Conservation (phyloP, 2,113 vertebrate species). For the Caretta caretta region DNA sequence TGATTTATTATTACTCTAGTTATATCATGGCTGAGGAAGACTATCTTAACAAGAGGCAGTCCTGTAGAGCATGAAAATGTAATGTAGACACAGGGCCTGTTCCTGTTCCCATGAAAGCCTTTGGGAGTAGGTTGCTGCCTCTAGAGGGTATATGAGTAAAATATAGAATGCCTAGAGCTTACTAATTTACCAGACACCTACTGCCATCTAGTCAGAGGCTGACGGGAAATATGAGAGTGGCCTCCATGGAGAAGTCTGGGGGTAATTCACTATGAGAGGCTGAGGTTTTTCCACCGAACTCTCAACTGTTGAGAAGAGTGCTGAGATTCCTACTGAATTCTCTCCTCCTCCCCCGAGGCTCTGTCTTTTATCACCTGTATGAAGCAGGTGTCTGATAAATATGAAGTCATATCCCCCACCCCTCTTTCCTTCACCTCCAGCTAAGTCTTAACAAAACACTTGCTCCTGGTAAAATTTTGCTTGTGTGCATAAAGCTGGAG, state of each 20-base stretch:
- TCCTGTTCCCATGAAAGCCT: background rate
- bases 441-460: background rate
- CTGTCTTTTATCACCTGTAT: background rate
- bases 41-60: background rate
- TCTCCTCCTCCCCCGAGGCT: background rate
- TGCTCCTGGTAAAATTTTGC: background rate
- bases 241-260: background rate
- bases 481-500: background rate
- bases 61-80: background rate
- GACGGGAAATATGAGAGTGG: rapidly evolving
- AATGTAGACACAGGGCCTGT: background rate
- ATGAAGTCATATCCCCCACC: background rate
- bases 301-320: background rate
- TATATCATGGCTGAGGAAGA: background rate
- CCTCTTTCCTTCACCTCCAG: background rate
- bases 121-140: background rate
- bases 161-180: background rate
- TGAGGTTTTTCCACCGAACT: background rate
- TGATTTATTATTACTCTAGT: background rate
- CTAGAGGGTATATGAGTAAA: background rate
- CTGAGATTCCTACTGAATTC: background rate
- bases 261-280: rapidly evolving
- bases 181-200: background rate
- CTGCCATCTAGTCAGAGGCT: rapidly evolving
- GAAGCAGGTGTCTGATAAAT: background rate